phyloP scores from a whole-genome alignment of 37 sponge, comb jelly and placozoan species.

The Aphrocallistes beatrix region DNA sequence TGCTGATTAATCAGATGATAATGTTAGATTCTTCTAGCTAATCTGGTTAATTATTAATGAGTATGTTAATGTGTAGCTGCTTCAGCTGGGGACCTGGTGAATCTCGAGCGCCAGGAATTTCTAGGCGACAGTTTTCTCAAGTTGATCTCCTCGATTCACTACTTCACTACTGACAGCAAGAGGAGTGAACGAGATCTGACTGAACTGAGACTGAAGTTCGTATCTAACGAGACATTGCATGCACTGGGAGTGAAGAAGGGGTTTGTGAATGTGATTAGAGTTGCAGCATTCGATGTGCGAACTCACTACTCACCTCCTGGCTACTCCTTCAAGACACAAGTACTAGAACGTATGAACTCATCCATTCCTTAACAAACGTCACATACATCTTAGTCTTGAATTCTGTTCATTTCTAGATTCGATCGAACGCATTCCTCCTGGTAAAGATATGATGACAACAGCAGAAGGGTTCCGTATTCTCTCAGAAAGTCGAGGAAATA shows the following conservation, averaged over 20 bases:
- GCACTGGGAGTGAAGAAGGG: neutral
- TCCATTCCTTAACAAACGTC: no score
- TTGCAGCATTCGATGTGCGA: neutral
- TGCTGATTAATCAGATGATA: no score
- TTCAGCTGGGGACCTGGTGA: constrained; percentile 51
- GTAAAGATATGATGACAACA: neutral
- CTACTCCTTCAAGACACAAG: neutral
- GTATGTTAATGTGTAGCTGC: no score
- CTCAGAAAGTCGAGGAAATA: neutral
- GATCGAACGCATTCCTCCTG: neutral
- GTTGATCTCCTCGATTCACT: constrained; percentile 35
- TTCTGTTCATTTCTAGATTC: neutral
- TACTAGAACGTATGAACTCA: neutral
- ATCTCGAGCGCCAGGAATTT: constrained; percentile 78
- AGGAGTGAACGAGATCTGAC: constrained; percentile 67
- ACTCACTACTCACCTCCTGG: neutral
- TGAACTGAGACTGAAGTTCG: constrained; percentile 24
- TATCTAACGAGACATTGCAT: constrained; percentile 66
- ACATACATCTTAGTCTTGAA: no score
- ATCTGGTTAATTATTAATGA: no score
- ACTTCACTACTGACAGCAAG: neutral
- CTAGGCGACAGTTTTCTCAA: constrained; percentile 92
- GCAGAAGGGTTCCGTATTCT: neutral
- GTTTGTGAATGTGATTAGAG: neutral
- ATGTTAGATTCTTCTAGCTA: no score